Percentiles rank a stretch among this genome's conserved stretches.
Conservation (phyloP, 2,797 vertebrate genomes). For the Tinamus major region DNA sequence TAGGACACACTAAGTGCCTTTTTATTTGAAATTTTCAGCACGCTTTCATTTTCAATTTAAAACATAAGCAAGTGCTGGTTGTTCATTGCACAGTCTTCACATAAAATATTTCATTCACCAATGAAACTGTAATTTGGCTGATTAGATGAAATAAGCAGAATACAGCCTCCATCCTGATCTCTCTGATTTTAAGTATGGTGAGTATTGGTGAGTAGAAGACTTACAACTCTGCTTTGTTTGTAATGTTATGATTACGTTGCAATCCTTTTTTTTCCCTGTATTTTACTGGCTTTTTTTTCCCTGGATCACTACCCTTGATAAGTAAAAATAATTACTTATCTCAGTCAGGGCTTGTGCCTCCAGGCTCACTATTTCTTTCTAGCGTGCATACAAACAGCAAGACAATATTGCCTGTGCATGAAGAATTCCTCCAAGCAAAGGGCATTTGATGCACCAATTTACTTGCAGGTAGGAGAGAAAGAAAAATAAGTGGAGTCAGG, state of each 20-base stretch:
- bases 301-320: background rate
- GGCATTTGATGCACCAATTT: background rate
- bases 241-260: background rate
- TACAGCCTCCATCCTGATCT: background rate
- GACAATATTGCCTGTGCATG: background rate
- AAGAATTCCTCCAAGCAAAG: background rate
- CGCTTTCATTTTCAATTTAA: background rate
- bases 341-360: background rate
- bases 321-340: background rate
- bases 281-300: background rate
- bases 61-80: background rate
- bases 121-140: background rate
- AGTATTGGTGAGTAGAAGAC: background rate
- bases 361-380: background rate
- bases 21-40: background rate
- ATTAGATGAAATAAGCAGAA: background rate
- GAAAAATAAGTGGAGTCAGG: background rate
- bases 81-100: background rate
- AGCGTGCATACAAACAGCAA: background rate
- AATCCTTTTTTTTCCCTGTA: background rate
- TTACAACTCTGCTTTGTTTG: background rate
- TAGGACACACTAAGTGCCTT: background rate
- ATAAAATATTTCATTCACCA: background rate
- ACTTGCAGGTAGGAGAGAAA: background rate
- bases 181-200: background rate